phyloP scores from a whole-genome alignment of 2,113 vertebrate genomes.

The Hippolais icterina region DNA sequence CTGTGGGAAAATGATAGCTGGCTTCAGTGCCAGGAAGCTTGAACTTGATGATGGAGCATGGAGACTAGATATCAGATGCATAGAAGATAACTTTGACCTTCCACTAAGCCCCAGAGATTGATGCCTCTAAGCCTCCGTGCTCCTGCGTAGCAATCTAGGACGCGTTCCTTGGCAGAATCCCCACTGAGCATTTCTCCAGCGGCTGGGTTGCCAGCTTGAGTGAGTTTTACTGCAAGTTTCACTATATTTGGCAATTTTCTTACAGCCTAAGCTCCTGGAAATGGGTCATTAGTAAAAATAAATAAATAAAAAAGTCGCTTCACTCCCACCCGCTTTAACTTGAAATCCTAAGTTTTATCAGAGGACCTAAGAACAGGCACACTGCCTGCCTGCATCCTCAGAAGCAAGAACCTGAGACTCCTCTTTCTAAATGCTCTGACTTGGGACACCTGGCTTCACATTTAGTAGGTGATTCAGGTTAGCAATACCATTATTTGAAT shows the following conservation, averaged over 20 bases:
- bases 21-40: not conserved
- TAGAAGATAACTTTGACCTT: slow-evolving; percentile 22
- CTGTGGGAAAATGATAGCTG: not conserved
- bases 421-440: not conserved
- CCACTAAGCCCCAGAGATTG: not conserved
- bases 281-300: slow-evolving; percentile 40
- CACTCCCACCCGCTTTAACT: not conserved
- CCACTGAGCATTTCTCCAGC: slow-evolving; percentile 40
- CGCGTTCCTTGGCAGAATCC: slow-evolving; percentile 10
- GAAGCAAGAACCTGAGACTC: not conserved
- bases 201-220: not conserved
- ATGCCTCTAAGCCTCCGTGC: not conserved
- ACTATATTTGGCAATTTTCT: slow-evolving; percentile 48
- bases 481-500: not conserved
- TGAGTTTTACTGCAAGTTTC: slow-evolving; percentile 35
- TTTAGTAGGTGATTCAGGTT: not conserved
- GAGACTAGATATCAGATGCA: not conserved
- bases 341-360: not conserved
- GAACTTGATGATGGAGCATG: not conserved
- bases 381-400: not conserved
- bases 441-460: not conserved
- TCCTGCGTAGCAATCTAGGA: slow-evolving; percentile 35
- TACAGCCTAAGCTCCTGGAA: slow-evolving; percentile 44
- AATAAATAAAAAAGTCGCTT: not conserved
- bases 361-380: not conserved